These are phyloP conservation scores for Leptarthrus brevirostris DNA, from an alignment of 2,888 invertebrate genomes.

Conservation along the genomic window DNA sequence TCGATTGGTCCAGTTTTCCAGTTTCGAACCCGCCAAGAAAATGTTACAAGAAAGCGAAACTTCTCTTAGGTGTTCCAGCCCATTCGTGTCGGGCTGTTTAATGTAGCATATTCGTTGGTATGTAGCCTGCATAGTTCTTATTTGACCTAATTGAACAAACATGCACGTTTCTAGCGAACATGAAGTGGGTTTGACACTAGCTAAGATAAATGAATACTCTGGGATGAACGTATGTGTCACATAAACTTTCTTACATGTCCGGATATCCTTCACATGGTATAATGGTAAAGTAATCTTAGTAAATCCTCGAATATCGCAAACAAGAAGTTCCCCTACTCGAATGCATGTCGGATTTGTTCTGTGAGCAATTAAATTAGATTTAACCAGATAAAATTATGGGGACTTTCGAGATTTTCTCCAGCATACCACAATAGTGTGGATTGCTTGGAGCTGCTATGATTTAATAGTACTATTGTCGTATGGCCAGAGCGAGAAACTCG, in stretches of 20 bases:
- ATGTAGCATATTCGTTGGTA: slow-evolving; percentile 41
- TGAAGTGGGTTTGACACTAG: slow-evolving; percentile 55
- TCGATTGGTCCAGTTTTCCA: slow-evolving; percentile 17
- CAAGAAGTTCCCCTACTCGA: slow-evolving; percentile 27
- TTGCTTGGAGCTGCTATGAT: slow-evolving; percentile 13
- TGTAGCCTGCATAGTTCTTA: slow-evolving; percentile 15
- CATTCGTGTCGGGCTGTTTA: neutral
- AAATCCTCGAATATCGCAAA: slow-evolving; percentile 40
- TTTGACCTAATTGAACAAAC: slow-evolving; percentile 54
- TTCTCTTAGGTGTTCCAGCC: neutral
- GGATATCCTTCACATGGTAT: slow-evolving; percentile 40
- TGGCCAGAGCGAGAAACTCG: too few relatives aligned
- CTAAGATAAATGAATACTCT: slow-evolving; percentile 53
- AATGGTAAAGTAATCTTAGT: slow-evolving; percentile 36
- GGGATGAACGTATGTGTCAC: slow-evolving; percentile 53
- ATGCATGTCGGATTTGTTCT: slow-evolving; percentile 39
- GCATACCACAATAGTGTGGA: slow-evolving; percentile 22
- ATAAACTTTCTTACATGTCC: slow-evolving; percentile 50
- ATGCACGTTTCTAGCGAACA: slow-evolving; percentile 53
- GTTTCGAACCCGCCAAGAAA: neutral
- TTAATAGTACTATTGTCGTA: too few relatives aligned
- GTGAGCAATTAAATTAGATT: slow-evolving; percentile 42
- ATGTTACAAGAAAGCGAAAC: slow-evolving; percentile 11
- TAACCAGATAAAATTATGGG: slow-evolving; percentile 37
- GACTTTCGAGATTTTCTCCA: slow-evolving; percentile 3